Evolutionary conservation across 2,888 invertebrate genomes (phyloP).

Genomic region (Thymelicus acteon): DNA sequence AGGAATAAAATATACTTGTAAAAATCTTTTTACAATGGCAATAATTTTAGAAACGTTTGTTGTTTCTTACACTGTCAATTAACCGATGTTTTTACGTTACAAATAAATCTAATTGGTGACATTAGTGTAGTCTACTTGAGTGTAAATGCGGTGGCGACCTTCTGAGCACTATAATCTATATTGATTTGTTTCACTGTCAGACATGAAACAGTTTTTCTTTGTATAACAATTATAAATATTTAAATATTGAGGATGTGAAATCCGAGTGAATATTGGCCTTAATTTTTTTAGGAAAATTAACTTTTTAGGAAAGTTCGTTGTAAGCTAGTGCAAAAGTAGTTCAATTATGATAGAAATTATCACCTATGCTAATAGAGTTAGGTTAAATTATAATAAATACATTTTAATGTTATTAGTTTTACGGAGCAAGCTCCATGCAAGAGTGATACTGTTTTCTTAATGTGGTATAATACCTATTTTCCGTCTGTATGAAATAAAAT

Average conservation of each 20-base stretch:
- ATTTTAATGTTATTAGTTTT: constrained; percentile 37
- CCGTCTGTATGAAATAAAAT: constrained; percentile 30
- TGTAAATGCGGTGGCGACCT: constrained; percentile 27
- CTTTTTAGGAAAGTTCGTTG: constrained; percentile 21
- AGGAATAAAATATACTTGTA: constrained; percentile 32
- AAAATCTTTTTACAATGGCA: constrained; percentile 49
- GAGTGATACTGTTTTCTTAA: constrained; percentile 31
- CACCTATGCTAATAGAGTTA: constrained; percentile 46
- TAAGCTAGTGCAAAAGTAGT: constrained; percentile 29
- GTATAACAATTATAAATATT: not conserved
- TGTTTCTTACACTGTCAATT: constrained; percentile 60
- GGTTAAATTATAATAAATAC: constrained; percentile 48
- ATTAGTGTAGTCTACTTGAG: constrained; percentile 18
- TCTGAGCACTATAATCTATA: constrained; percentile 32
- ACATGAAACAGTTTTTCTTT: not conserved
- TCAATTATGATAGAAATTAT: constrained; percentile 40
- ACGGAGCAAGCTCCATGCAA: constrained; percentile 30
- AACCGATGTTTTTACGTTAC: constrained; percentile 43
- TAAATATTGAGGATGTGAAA: not conserved
- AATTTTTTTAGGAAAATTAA: constrained; percentile 19
- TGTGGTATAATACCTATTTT: constrained; percentile 25
- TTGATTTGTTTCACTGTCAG: not conserved
- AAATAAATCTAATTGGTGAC: constrained; percentile 13
- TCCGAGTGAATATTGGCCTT: constrained; percentile 12
- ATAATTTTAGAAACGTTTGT: constrained; percentile 49